Evolutionary conservation across 2,888 invertebrate species (phyloP), one percentile per base, ranked within the genome.

Genomic region (Drosophila mimica): DNA sequence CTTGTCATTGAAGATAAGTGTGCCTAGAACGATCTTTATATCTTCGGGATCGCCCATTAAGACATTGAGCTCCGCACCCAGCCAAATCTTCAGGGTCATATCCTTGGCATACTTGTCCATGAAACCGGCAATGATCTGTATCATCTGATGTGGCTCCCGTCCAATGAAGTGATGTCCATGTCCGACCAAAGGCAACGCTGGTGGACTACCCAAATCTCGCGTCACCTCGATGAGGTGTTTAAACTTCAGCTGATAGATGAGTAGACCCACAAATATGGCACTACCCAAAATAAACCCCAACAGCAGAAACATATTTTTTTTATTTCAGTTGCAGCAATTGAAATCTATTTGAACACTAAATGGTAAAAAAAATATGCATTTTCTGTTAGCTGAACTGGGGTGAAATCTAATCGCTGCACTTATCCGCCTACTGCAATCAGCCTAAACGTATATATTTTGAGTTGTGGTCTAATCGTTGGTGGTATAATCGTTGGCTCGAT

Each of bases 131-230:
- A 94, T 85, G 9, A 91, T 88, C 52, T 83, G 76, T 0, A 83
- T 31, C 91, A 68, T 81, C 88, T 68, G 91, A 72, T 93, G 85
- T n/a, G 94, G 93, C 60, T 89, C 84, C 65, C 93, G 93, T n/a
- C 93, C 83, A 70, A 94, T 92, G 30, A 94, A 90, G 36, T 93
- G 91, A 59, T 91, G 90, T 0, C 92, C 94, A 91, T 94, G 94
- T 0, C 95, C 95, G 13, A 95, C 53, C 3, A 95, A 15, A 0
- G 95, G 95, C 43, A 93, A 74, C 0, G 92, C 91, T 0, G 94
- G 94, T 9, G 93, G 91, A 43, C 92, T 91, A 8, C 82, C 79
- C 62, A 92, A 77, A 54, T 91, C 76, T 4, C 81, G 74, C 0
- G 91, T 88, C n/a, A 92, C 71, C 4, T 89, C 76, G 3, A 92